Conservation (phyloP, 2,113 vertebrate genomes). For the Phyllostomus discolor region DNA sequence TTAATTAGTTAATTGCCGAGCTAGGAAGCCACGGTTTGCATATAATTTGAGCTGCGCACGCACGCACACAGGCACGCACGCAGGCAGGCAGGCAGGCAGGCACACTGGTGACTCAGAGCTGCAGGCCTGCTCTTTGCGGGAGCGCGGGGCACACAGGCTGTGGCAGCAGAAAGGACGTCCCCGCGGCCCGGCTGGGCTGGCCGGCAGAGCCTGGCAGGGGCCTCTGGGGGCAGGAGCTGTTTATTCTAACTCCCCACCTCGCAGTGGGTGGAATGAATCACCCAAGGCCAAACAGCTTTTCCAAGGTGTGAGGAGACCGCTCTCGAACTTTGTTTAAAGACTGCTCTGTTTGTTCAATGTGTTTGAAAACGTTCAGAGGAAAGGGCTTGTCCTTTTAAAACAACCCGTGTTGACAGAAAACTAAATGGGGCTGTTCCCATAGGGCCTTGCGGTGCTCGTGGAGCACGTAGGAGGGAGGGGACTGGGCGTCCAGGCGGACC, state of each 20-base stretch:
- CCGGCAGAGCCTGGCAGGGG: neutral
- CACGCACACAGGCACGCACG: neutral
- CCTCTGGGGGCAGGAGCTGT: neutral
- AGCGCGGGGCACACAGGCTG: neutral
- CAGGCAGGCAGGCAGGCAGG: neutral
- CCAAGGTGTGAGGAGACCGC: neutral
- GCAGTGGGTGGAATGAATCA: constrained; percentile 48
- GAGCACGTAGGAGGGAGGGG: neutral
- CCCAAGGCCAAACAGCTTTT: neutral
- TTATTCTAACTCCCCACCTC: neutral
- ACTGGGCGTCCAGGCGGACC: neutral
- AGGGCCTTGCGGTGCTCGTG: fast-evolving
- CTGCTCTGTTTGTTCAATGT: neutral
- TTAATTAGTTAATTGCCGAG: constrained; percentile 67
- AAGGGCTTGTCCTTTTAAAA: neutral
- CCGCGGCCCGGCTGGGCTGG: neutral
- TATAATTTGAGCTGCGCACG: neutral
- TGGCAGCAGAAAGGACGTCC: neutral
- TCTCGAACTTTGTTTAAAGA: neutral
- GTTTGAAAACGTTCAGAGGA: neutral
- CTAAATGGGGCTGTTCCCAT: fast-evolving
- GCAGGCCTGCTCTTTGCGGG: neutral
- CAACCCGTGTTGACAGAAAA: neutral
- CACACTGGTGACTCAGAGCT: constrained; percentile 19
- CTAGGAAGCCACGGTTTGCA: constrained; percentile 40